Base-by-base conservation (phyloP, 2,113 vertebrate species). In the Sapajus apella region DNA sequence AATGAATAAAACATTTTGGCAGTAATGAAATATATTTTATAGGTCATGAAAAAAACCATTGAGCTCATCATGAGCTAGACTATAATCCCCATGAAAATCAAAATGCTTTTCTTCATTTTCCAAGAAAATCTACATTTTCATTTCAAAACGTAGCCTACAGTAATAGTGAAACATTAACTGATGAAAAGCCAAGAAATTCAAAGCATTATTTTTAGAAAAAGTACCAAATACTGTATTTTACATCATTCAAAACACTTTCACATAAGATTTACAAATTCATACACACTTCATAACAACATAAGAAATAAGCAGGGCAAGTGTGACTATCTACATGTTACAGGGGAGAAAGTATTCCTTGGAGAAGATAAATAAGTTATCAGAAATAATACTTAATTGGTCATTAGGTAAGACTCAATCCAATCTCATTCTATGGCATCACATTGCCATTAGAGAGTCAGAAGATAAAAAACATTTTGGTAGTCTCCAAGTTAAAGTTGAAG, bases 1-100 rank as follows among this genome's bases (percentile, higher is more conserved):
- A 76, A 98, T 90, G 79, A 97, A 95, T 97, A 97, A 92, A 32
- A 61, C 5, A 8, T 97, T 90, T 96, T 95, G 94, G 88, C 96
- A 50, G 83, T 98, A 92, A 96, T 77, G 79, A 97, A 95, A 92
- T 72, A 90, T 77, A 93, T 97, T 90, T 94, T 43, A 76, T 12
- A 89, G 76, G 73, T 77, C 86, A 96, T 40, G 95, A 97, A 91
- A 97, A 56, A 97, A 98, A 93, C 35, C 55, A 88, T n/a, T 87
- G 43, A 87, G 55, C 27, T 64, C 61, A 79, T 97, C 77, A 93
- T 76, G 68, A 92, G 92, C 9, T 83, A 61, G 25, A 61, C 55
- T 95, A 56, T 72, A 35, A 61, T 66, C 73, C 0, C 72, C n/a
- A 87, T 40, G 94, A 87, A 91, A 91, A 86, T 94, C 83, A 97